Base-by-base conservation (phyloP, 2,113 vertebrate genomes). In the Amphiprion percula region DNA sequence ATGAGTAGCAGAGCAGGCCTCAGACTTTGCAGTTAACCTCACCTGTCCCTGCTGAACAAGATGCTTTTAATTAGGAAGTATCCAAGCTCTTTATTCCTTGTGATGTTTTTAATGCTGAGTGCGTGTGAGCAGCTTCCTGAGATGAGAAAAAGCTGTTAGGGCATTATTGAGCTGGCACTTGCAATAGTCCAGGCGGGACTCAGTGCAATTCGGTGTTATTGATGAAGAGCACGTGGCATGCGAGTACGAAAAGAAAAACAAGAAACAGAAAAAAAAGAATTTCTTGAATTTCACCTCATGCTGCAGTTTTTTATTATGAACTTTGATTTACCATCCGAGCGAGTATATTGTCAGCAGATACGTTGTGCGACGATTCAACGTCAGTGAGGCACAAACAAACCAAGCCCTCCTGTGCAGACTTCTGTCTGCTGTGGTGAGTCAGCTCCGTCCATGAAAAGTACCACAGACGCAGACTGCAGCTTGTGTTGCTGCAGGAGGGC, bases 391-490 rank as follows among this genome's bases (percentile, higher is more conserved):
- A 79, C 66, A 80, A 85, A 80, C 68, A 76, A 68, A 68, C 23
- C 4, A 30, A 19, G 61, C 50, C 68, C 76, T 62, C 65, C 75
- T 80, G 79, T 75, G 67, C 80, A 75, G 69, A 84, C 76, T 64
- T 74, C 56, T 82, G 83, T 85, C 73, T 84, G 84, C 89, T 67
- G 79, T 76, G 91, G 88, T 91, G 91, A 93, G 90, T 93, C 91
- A 91, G 87, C 88, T 80, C 67, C 28, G 61, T 77, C 75, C 63
- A 44, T 52, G 68, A 83, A 70, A 77, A 80, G 85, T 58, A 69
- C 41, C 67, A 73, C 74, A 41, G 10, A 81, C 28, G 26, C 84
- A 80, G 0, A 80, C 69, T 74, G 78, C 78, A 83, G 85, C 10
- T 84, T 5, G 26, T 66, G 74, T 76, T 77, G 62, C 86, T 77